Evolutionary conservation across 2,797 vertebrate species (phyloP), one percentile per base, ranked within the genome.

Genomic region (Lithobates sylvaticus): DNA sequence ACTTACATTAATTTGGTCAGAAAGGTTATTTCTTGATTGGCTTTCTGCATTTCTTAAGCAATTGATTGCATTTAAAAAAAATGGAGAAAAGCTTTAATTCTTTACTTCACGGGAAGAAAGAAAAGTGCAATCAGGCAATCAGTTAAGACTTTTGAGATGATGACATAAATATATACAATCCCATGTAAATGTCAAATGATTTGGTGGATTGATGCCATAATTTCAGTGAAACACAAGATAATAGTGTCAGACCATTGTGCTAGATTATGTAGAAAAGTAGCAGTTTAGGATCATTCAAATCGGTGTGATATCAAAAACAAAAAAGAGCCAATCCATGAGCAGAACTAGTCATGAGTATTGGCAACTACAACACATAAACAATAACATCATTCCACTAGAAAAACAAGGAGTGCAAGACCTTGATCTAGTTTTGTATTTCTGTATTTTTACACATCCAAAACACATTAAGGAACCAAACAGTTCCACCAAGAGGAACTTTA

Each of bases 1-100:
- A 71, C n/a, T 73, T 61, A 74, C 54, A 82, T 65, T 73, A 64
- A 73, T 74, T 73, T 64, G 34, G 26, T 18, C 34, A 74, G 36
- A 71, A 64, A 44, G 36, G 44, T 10, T 42, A 27, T 23, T 61
- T 34, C 32, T 50, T 69, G 78, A 69, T 71, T 81, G 67, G 26
- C 26, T 69, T 79, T 34, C 32, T 58, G 15, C 34, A 50, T 18
- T 68, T 47, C 26, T 29, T 69, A 39, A 77, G 54, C 10, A 39
- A 42, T 67, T 44, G 15, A n/a, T 78, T 78, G 34, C 65, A 67
- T 67, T 3, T 15, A 27, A 78, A 36, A 76, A 44, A 18, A 29
- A 23, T 13, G 16, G 26, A 6, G n/a, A 13, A 75, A 73, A 73
- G 69, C 18, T 27, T 15, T 67, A 47, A 44, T 44, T 78, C 39